Percentiles rank a stretch among this genome's conserved stretches.
Evolutionary conservation across 2,888 invertebrate species (phyloP).

Genomic region (Plagiodera versicolora): DNA sequence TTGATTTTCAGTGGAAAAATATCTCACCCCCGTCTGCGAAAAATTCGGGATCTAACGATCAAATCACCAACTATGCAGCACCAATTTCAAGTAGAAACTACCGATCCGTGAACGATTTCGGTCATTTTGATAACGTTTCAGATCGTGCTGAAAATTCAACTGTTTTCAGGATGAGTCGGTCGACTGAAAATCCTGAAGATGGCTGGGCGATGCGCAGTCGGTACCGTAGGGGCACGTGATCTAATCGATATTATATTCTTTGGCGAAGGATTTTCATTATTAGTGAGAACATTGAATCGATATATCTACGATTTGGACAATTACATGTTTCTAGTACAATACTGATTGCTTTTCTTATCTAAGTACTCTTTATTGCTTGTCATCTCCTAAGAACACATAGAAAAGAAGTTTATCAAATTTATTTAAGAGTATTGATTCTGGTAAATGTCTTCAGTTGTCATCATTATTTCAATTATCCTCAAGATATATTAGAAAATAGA

Average conservation of each 20-base stretch:
- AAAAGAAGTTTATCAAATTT: no score
- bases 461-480: no score
- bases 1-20: not conserved
- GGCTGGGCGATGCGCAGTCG: slow-evolving; percentile 26
- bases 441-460: no score
- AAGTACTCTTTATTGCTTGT: not conserved
- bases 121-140: slow-evolving; percentile 14
- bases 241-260: slow-evolving; percentile 39
- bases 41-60: not conserved
- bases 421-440: no score
- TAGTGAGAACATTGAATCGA: slow-evolving; percentile 37
- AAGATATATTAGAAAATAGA: no score
- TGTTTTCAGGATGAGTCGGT: slow-evolving; percentile 34
- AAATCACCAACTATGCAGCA: not conserved
- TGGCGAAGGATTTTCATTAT: slow-evolving; percentile 33
- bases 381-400: no score
- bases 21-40: not conserved
- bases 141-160: slow-evolving; percentile 31
- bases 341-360: not conserved
- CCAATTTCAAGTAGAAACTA: slow-evolving; percentile 15
- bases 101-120: slow-evolving; percentile 13
- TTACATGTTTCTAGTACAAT: not conserved
- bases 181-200: slow-evolving; percentile 35
- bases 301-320: slow-evolving; percentile 33
- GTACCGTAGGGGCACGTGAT: slow-evolving; percentile 34